Evolutionary conservation across 2,797 vertebrate species (phyloP).

Genomic region (Lagodon rhomboides): DNA sequence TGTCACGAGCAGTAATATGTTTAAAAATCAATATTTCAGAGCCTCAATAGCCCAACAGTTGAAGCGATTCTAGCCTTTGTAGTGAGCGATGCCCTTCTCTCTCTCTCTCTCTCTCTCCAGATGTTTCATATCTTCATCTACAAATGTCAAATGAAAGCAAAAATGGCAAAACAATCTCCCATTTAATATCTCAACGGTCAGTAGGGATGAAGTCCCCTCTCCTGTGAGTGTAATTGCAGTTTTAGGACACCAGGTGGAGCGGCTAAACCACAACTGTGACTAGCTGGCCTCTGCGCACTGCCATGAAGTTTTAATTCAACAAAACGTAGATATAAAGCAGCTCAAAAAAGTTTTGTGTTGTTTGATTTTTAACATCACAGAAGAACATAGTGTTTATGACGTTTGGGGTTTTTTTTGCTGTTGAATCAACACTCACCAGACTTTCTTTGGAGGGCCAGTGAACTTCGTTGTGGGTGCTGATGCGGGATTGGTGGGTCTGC

Average conservation of each 20-base stretch:
- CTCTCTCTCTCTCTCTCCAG: background rate
- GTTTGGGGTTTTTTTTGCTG: background rate
- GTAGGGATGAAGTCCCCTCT: background rate
- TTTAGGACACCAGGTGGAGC: slow-evolving; percentile 52
- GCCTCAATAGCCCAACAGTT: background rate
- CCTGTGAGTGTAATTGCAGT: background rate
- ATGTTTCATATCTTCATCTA: background rate
- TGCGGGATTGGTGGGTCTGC: slow-evolving; percentile 95
- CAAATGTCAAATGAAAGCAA: background rate
- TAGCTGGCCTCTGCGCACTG: background rate
- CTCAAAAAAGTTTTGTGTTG: background rate
- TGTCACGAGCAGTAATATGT: background rate
- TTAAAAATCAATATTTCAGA: no score
- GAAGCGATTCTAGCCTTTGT: background rate
- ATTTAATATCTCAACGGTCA: background rate
- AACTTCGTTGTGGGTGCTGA: slow-evolving; percentile 94
- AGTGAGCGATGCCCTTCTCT: no score
- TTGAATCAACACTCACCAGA: slow-evolving; percentile 82
- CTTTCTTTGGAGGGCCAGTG: slow-evolving; percentile 91
- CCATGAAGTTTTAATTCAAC: background rate
- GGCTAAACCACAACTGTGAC: slow-evolving; percentile 20
- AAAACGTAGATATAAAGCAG: background rate
- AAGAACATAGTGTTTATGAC: background rate
- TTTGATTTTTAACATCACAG: background rate
- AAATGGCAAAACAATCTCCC: background rate